A percentile compares a stretch with the other conserved stretches of the same genome.
Evolutionary conservation across 1,140 invertebrate species (phyloP).

Genomic region (Pinna nobilis): DNA sequence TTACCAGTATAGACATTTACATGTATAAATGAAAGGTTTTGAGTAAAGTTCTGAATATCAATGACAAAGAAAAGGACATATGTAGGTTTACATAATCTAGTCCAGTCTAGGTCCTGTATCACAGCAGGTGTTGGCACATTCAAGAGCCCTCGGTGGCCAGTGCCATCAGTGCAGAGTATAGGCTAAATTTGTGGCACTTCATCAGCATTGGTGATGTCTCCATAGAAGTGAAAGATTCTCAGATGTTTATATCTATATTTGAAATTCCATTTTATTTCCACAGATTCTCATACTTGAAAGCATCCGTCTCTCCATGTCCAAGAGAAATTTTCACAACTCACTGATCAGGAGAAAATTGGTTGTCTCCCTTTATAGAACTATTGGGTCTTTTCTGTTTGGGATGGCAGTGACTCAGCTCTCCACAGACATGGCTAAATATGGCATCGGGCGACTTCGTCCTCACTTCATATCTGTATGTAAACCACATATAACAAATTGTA

Average conservation of each 20-base stretch:
- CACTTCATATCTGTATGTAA: slow-evolving; percentile 87
- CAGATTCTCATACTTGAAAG: slow-evolving; percentile 51
- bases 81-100: too few species aligned
- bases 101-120: too few species aligned
- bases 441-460: slow-evolving; percentile 91
- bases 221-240: too few species aligned
- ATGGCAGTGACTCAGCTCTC: slow-evolving; percentile 82
- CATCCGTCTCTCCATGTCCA: slow-evolving; percentile 29
- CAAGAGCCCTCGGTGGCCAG: too few species aligned
- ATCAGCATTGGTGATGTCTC: too few species aligned
- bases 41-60: too few species aligned
- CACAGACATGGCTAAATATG: slow-evolving; percentile 94
- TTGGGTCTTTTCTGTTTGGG: slow-evolving; percentile 88
- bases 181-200: too few species aligned
- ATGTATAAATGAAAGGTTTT: too few species aligned
- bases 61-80: too few species aligned
- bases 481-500: slow-evolving; percentile 33
- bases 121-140: too few species aligned
- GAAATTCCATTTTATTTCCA: background rate
- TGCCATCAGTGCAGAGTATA: too few species aligned
- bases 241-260: background rate
- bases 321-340: slow-evolving; percentile 13
- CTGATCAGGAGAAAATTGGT: slow-evolving; percentile 19
- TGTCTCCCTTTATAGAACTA: slow-evolving; percentile 34
- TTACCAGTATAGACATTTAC: too few species aligned